Conservation (phyloP, 2,113 vertebrate species). For the Grallaria varia region DNA sequence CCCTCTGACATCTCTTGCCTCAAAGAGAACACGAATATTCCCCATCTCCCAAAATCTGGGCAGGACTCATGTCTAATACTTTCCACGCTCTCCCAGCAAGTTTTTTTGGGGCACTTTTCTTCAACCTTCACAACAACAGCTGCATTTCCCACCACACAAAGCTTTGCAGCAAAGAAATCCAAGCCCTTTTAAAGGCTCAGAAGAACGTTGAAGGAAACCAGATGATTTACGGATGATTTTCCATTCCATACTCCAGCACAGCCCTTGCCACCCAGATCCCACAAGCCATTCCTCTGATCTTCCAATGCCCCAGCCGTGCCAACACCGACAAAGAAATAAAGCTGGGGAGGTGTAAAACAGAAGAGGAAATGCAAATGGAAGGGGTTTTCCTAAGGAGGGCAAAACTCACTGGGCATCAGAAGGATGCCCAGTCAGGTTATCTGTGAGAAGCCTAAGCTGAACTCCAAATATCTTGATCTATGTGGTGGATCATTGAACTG, state of each 20-base stretch:
- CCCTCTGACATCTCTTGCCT: background rate
- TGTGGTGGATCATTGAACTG: background rate
- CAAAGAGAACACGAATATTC: rapidly evolving
- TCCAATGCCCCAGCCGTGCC: background rate
- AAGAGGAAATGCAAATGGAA: background rate
- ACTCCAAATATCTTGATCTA: background rate
- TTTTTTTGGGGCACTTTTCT: background rate
- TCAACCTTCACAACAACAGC: background rate
- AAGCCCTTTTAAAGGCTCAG: background rate
- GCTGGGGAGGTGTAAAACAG: background rate
- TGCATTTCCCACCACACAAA: background rate
- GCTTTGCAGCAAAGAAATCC: background rate
- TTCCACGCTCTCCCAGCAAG: background rate
- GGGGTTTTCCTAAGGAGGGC: background rate
- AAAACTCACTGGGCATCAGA: background rate
- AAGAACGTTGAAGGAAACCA: background rate
- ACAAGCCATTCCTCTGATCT: background rate
- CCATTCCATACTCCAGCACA: background rate
- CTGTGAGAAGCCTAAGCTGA: background rate
- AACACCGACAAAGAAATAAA: background rate
- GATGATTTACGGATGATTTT: background rate
- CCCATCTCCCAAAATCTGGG: background rate
- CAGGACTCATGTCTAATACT: background rate
- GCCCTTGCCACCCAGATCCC: background rate
- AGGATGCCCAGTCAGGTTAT: background rate